Conservation (phyloP, 2,797 vertebrate genomes). For the Tadarida brasiliensis region DNA sequence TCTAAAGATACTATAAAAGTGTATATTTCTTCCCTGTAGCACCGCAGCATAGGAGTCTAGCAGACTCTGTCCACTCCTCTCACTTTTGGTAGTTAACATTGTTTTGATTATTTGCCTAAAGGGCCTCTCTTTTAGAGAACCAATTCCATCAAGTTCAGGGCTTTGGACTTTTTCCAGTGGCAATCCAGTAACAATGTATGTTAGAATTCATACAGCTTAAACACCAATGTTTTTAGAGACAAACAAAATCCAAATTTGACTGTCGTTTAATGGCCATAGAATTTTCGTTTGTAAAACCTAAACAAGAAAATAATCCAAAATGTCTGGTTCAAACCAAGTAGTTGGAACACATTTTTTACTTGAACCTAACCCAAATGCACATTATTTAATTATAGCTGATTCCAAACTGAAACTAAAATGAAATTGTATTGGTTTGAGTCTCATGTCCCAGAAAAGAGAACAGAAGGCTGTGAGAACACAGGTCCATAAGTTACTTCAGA, state of each 20-base stretch:
- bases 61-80: background rate
- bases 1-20: background rate
- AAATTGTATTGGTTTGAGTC: slow-evolving; percentile 10
- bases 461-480: background rate
- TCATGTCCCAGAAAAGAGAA: background rate
- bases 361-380: slow-evolving; percentile 43
- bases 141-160: background rate
- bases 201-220: slow-evolving; percentile 35
- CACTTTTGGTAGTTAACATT: background rate
- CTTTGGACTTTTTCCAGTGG: background rate
- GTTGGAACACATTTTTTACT: background rate
- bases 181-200: background rate
- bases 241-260: slow-evolving; percentile 42
- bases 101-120: background rate
- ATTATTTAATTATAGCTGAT: background rate
- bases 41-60: background rate
- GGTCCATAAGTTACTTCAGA: background rate
- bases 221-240: background rate
- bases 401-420: slow-evolving; percentile 44
- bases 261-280: background rate
- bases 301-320: slow-evolving; percentile 23
- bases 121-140: background rate
- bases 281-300: slow-evolving; percentile 19
- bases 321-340: slow-evolving; percentile 13
- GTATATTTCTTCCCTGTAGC: background rate